Base-by-base conservation (phyloP, 2,113 vertebrate genomes). In the Orthonyx spaldingii region DNA sequence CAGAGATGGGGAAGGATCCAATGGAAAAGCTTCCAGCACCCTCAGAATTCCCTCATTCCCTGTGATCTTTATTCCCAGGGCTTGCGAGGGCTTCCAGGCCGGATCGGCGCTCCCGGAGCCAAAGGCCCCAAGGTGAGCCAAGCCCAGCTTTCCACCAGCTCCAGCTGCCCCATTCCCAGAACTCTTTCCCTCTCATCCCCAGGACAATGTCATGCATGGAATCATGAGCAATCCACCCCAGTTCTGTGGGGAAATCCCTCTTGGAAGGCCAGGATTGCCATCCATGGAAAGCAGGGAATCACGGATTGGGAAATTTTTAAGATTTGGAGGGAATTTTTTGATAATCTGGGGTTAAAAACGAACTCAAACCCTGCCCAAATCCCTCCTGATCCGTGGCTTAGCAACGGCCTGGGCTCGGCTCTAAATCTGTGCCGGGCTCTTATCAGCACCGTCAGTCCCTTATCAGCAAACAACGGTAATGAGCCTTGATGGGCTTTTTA, bases 21-120 rank as follows among this genome's bases (percentile, higher is more conserved):
- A 71, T 32, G 39, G 24, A 57, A 21, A 16, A 76, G 14, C n/a
- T 50, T 35, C 33, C 47, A 53, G 28, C 15, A 4, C 17, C 10
- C 23, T 39, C 50, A n/a, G 42, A 49, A 8, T 86, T 77, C 63
- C 37, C 59, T 81, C 37, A 49, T 33, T n/a, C 20, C 20, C 41
- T 35, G 6, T 17, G 7, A 30, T 83, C 17, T 83, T 84, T 79
- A 11, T 93, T 69, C 84, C 19, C 77, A 99, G 98, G 99, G 98
- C 9, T 97, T 98, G 65, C 94, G 96, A 52, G 99, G 99, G 1
- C 83, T 98, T 47, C 98, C 98, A 23, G 99, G 99, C 39, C 97
- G 75, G 27, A 93, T 56, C 2, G 99, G 99, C 2, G 92, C 61
- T 64, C 92, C 97, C 0, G 98, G 99, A 42, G 39, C 95, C 30